Conservation (phyloP, 2,113 vertebrate genomes). For the Capricornis sumatraensis region DNA sequence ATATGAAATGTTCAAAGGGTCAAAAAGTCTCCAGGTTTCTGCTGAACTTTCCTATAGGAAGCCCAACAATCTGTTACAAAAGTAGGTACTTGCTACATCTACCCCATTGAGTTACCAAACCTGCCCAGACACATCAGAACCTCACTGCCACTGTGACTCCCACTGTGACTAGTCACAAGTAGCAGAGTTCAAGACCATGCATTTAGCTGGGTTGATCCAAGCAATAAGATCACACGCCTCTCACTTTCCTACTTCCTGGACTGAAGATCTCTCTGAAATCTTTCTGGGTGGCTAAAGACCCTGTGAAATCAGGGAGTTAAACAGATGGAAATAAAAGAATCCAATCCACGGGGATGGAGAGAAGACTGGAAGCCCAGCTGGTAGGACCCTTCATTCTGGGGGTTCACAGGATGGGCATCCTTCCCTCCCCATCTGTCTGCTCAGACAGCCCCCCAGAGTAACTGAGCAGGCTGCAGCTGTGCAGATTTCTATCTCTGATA, state of each 20-base stretch:
- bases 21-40: background rate
- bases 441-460: background rate
- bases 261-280: background rate
- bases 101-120: background rate
- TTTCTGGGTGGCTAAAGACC: background rate
- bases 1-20: background rate
- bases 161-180: background rate
- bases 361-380: background rate
- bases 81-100: background rate
- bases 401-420: background rate
- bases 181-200: background rate
- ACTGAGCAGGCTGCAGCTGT: slow-evolving; percentile 66
- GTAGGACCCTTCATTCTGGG: background rate
- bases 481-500: slow-evolving; percentile 80
- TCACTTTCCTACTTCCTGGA: background rate
- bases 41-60: background rate
- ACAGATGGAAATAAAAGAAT: background rate
- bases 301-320: background rate
- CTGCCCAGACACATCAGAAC: background rate
- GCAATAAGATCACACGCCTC: background rate
- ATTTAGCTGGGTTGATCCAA: background rate
- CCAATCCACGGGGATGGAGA: background rate
- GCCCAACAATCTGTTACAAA: background rate
- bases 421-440: background rate
- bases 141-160: background rate